phyloP scores from a whole-genome alignment of 2,113 vertebrate genomes.

The Dermatemys mawii region DNA sequence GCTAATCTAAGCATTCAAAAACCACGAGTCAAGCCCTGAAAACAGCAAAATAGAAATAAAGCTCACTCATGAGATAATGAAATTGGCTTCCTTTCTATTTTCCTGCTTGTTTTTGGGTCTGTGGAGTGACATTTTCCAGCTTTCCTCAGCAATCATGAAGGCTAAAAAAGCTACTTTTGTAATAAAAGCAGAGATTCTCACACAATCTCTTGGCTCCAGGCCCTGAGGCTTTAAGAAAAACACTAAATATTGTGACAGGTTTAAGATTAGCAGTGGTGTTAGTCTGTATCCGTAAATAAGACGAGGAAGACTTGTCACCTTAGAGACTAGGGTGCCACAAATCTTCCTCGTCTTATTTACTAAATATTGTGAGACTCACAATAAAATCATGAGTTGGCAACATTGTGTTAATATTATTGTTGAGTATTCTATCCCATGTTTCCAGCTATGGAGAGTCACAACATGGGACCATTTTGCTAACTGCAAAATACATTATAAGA shows the following conservation, averaged over 20 bases:
- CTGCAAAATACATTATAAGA: neutral
- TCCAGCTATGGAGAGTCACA: neutral
- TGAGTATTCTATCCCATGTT: neutral
- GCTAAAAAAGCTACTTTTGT: neutral
- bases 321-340: too few species aligned
- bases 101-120: neutral
- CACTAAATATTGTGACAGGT: too few species aligned
- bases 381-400: too few species aligned
- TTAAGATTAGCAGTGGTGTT: too few species aligned
- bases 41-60: neutral
- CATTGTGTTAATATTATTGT: neutral
- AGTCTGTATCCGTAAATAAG: too few species aligned
- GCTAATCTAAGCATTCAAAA: neutral
- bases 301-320: too few species aligned
- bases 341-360: too few species aligned
- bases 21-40: neutral
- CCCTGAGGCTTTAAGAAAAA: neutral
- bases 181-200: neutral
- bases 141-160: neutral
- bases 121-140: neutral
- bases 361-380: too few species aligned
- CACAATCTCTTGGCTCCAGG: neutral
- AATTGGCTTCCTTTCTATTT: neutral
- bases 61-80: neutral
- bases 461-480: neutral